phyloP scores from a whole-genome alignment of 2,888 invertebrate genomes.

The Nemoura dubitans region DNA sequence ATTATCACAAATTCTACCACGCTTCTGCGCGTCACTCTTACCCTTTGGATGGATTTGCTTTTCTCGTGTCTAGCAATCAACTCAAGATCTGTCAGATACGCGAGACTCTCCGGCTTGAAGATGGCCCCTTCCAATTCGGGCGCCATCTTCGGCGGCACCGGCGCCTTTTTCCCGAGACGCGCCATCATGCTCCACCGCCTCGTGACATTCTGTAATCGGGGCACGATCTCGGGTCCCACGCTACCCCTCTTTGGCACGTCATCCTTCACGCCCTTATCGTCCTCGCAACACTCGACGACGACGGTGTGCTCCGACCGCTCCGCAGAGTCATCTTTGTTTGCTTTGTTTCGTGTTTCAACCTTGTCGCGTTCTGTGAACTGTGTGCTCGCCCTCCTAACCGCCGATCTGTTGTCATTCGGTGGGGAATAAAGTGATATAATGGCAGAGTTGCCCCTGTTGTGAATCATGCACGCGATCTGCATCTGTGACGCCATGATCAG shows the following conservation, averaged over 20 bases:
- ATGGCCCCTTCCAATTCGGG: slow-evolving; percentile 64
- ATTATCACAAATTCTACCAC: neutral
- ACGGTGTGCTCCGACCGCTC: neutral
- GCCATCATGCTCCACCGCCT: slow-evolving; percentile 46
- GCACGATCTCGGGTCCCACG: slow-evolving; percentile 8
- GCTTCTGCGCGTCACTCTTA: slow-evolving; percentile 57
- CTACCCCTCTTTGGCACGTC: slow-evolving; percentile 2
- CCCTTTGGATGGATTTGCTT: slow-evolving; percentile 64
- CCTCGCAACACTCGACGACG: neutral
- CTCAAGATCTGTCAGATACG: slow-evolving; percentile 63
- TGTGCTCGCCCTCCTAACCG: neutral
- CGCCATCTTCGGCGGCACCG: slow-evolving; percentile 57
- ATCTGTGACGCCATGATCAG: slow-evolving; percentile 54
- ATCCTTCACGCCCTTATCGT: neutral
- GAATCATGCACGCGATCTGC: slow-evolving; percentile 59
- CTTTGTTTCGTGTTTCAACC: slow-evolving; percentile 23
- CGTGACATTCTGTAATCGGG: slow-evolving; percentile 21
- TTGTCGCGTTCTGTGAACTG: neutral
- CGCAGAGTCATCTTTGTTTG: neutral
- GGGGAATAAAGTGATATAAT: slow-evolving; percentile 60
- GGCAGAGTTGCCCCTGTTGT: slow-evolving; percentile 60
- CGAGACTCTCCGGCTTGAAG: slow-evolving; percentile 64
- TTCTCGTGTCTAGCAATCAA: slow-evolving; percentile 63
- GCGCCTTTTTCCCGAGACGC: slow-evolving; percentile 53
- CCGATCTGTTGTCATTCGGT: slow-evolving; percentile 1